Conservation (phyloP, 2,888 invertebrate genomes). For the Macaria liturata region DNA sequence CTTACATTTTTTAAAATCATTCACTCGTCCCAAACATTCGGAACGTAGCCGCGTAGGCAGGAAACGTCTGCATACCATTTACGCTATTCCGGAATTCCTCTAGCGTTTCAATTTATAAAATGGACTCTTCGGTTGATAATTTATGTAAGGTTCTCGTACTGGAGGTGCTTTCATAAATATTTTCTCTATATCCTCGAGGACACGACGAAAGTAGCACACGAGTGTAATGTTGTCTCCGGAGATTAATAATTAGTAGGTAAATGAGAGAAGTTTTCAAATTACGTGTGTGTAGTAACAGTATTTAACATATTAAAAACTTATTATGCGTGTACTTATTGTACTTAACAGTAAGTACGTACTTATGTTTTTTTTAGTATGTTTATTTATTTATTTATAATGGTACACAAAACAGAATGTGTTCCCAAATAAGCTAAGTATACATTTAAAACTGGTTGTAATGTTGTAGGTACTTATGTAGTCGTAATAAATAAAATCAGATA, state of each 20-base stretch:
- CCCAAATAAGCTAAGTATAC: too few species aligned
- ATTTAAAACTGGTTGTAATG: too few species aligned
- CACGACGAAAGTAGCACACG: slow-evolving; percentile 14
- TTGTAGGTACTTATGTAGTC: too few species aligned
- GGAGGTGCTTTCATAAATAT: slow-evolving; percentile 35
- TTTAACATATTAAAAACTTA: too few species aligned
- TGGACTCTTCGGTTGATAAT: slow-evolving; percentile 45
- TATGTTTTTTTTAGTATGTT: too few species aligned
- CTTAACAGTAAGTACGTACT: too few species aligned
- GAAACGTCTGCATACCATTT: slow-evolving; percentile 33
- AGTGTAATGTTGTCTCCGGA: slow-evolving; percentile 1
- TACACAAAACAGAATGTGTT: too few species aligned
- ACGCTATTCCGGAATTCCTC: slow-evolving; percentile 28
- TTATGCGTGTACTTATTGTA: too few species aligned
- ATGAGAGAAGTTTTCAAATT: not conserved
- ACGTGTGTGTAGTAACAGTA: not conserved
- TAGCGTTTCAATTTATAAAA: slow-evolving; percentile 51
- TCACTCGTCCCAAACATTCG: slow-evolving; percentile 2
- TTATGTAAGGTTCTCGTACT: slow-evolving; percentile 37
- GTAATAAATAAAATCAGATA: too few species aligned
- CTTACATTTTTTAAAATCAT: too few species aligned
- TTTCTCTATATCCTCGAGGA: slow-evolving; percentile 18
- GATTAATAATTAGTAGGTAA: slow-evolving; percentile 1
- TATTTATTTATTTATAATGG: too few species aligned
- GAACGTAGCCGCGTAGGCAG: slow-evolving; percentile 11